phyloP scores from a whole-genome alignment of 1,140 invertebrate genomes.

The Heliconius congener region DNA sequence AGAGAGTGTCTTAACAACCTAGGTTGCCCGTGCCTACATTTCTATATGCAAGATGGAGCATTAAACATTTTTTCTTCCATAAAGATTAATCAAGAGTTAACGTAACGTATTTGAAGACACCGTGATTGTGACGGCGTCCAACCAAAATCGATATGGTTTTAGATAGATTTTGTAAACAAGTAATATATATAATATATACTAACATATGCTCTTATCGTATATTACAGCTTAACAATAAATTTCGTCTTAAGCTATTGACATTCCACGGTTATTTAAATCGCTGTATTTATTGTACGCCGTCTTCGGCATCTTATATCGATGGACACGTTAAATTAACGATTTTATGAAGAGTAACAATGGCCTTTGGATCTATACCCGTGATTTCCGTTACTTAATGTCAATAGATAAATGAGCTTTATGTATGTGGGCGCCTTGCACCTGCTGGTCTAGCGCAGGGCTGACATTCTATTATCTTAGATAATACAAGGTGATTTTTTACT shows the following conservation, averaged over 20 bases:
- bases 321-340: conserved; percentile 31
- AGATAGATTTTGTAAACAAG: too few species aligned
- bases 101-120: too few species aligned
- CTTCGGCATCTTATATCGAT: conserved; percentile 15
- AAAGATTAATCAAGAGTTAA: too few species aligned
- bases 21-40: too few species aligned
- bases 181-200: too few species aligned
- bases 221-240: not conserved
- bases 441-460: conserved; percentile 44
- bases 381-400: conserved; percentile 53
- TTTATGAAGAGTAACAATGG: conserved; percentile 38
- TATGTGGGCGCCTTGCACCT: conserved; percentile 56
- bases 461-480: not conserved
- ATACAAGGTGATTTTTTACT: too few species aligned
- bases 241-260: not conserved
- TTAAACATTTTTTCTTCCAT: too few species aligned
- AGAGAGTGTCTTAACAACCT: too few species aligned
- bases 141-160: too few species aligned
- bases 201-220: not conserved
- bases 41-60: too few species aligned
- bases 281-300: conserved; percentile 4
- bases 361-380: conserved; percentile 38
- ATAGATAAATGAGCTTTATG: conserved; percentile 54
- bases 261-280: conserved; percentile 15
- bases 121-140: too few species aligned